phyloP scores from a whole-genome alignment of 2,797 vertebrate genomes.

The Lacerta bilineata region DNA sequence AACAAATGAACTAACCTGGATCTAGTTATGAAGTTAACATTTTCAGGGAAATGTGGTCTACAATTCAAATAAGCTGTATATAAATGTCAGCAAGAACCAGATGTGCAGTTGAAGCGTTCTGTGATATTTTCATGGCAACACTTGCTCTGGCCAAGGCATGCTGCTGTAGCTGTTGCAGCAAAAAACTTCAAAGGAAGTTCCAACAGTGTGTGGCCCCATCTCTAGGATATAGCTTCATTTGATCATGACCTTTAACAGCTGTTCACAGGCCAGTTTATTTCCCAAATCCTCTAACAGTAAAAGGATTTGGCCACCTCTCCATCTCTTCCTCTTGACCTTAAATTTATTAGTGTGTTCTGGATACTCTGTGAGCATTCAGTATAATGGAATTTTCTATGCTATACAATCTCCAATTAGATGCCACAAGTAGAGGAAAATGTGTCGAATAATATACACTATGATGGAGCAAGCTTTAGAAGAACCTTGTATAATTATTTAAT shows the following conservation, averaged over 20 bases:
- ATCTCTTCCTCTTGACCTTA: not conserved
- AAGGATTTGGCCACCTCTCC: not conserved
- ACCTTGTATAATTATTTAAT: slow-evolving; percentile 7
- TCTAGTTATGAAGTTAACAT: not conserved
- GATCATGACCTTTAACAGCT: not conserved
- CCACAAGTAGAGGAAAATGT: not conserved
- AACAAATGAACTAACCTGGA: not conserved
- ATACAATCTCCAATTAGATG: not conserved
- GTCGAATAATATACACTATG: not conserved
- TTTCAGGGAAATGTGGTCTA: not conserved
- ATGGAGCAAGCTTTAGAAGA: not conserved
- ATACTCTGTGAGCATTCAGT: not conserved
- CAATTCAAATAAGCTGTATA: not conserved
- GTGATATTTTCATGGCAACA: not conserved
- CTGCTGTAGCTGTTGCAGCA: not conserved
- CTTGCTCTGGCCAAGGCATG: not conserved
- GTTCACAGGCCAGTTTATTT: not conserved
- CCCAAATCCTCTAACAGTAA: not conserved
- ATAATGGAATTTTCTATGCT: not conserved
- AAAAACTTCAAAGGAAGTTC: not conserved
- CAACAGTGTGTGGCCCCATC: not conserved
- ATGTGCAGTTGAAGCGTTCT: not conserved
- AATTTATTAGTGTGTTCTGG: not conserved
- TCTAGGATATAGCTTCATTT: not conserved
- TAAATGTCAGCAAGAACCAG: not conserved